Percentiles rank a stretch among this genome's conserved stretches.
Evolutionary conservation across 1,140 invertebrate species (phyloP).

Genomic region (Subanguina moxae): DNA sequence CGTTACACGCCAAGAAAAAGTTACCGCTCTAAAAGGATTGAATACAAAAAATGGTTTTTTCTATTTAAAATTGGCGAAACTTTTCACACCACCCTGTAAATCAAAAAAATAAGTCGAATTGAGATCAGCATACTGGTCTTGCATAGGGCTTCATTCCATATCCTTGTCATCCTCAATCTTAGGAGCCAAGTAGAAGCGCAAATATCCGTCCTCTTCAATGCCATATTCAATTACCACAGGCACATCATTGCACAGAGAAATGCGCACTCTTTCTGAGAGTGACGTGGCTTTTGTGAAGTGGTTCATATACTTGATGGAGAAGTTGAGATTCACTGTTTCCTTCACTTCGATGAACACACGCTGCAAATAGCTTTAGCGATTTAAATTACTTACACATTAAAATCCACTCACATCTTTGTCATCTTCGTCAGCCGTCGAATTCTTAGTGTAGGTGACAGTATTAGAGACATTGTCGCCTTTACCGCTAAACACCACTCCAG

Average conservation of each 20-base stretch:
- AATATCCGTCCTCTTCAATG: constrained; percentile 87
- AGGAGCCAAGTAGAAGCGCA: constrained; percentile 94
- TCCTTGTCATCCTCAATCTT: constrained; percentile 93
- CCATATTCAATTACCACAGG: constrained; percentile 93
- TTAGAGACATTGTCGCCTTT: constrained; percentile 73
- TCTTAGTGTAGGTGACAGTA: constrained; percentile 45
- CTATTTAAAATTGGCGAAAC: too few relatives aligned
- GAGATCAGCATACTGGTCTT: too few relatives aligned
- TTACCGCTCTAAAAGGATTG: too few relatives aligned
- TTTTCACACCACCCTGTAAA: too few relatives aligned
- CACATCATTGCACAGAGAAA: constrained; percentile 79
- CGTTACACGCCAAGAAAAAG: too few relatives aligned
- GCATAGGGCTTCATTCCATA: constrained; percentile 49
- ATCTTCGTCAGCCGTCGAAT: constrained; percentile 47
- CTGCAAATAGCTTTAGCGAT: too few relatives aligned
- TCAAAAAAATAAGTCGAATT: too few relatives aligned
- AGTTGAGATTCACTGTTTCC: constrained; percentile 82
- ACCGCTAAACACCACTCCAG: constrained; percentile 87
- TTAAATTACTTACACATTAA: too few relatives aligned
- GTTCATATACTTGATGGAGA: constrained; percentile 75
- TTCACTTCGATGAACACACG: constrained; percentile 94
- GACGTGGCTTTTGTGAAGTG: constrained; percentile 64
- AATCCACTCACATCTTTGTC: constrained; percentile 81
- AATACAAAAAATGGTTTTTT: too few relatives aligned
- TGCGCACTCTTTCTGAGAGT: constrained; percentile 57